Evolutionary conservation across 2,888 invertebrate species (phyloP).

Genomic region (Mactromeris polynyma): DNA sequence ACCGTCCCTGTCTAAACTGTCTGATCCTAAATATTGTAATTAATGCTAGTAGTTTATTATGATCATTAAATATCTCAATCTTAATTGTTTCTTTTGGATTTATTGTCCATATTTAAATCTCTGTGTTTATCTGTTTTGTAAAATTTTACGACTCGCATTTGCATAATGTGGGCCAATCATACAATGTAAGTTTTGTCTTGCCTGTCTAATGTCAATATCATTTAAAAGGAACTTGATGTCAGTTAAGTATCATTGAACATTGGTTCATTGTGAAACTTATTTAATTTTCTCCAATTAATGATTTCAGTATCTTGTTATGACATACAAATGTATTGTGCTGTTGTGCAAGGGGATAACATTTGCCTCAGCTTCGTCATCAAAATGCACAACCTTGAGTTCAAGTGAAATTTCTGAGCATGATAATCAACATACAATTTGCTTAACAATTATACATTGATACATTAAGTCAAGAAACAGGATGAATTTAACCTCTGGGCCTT

Average conservation of each 20-base stretch:
- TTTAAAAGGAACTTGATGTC: conserved; percentile 12
- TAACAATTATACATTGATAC: no score
- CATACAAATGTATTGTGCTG: neutral
- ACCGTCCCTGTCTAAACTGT: neutral
- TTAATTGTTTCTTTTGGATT: neutral
- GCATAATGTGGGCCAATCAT: neutral
- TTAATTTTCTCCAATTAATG: neutral
- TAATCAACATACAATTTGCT: no score
- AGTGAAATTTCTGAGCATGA: no score
- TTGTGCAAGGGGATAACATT: no score
- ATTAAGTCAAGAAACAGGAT: no score
- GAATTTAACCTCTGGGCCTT: no score
- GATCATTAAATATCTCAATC: neutral
- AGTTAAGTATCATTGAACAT: neutral
- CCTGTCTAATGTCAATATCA: neutral
- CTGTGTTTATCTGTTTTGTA: neutral
- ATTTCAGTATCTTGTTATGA: neutral
- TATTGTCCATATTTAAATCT: neutral
- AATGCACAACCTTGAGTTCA: no score
- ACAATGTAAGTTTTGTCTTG: conserved; percentile 1
- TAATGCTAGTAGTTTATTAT: neutral
- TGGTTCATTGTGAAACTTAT: neutral
- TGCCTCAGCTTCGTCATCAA: no score
- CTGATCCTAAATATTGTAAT: neutral
- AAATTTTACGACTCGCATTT: neutral